Evolutionary conservation across 2,113 vertebrate species (phyloP).

Genomic region (Lycaon pictus): DNA sequence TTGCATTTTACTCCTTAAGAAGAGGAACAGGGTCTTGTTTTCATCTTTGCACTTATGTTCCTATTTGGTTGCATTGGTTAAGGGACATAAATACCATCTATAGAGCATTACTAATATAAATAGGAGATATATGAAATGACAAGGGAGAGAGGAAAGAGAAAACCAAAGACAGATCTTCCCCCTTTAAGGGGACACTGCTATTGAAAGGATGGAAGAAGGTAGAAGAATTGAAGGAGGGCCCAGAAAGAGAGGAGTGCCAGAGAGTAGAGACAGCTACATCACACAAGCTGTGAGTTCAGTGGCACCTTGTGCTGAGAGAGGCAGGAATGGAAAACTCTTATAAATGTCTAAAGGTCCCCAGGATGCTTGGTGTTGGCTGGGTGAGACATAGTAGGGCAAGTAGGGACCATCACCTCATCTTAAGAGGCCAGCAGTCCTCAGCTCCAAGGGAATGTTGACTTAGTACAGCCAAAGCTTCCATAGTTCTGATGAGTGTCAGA

Average conservation of each 20-base stretch:
- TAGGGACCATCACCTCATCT: rapidly evolving
- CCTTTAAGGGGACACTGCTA: neutral
- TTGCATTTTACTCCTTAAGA: neutral
- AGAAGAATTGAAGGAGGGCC: neutral
- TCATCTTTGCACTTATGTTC: neutral
- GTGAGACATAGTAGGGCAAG: neutral
- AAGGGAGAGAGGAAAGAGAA: neutral
- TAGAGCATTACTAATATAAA: neutral
- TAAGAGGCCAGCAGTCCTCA: neutral
- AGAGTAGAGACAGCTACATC: neutral
- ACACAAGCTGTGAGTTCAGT: neutral
- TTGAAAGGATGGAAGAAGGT: neutral
- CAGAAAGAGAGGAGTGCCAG: neutral
- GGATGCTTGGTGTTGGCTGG: neutral
- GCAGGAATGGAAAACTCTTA: neutral
- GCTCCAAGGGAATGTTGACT: neutral
- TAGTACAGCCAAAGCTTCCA: neutral
- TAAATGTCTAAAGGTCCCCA: neutral
- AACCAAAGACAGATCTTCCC: neutral
- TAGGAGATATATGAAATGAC: neutral
- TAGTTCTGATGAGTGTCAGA: neutral
- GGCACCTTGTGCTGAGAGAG: neutral
- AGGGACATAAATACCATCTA: neutral
- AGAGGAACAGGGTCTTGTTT: neutral
- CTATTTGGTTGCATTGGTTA: neutral